A percentile compares a stretch with the other conserved stretches of the same genome.
Evolutionary conservation across 2,797 vertebrate genomes (phyloP).

Genomic region (Enteromius radiatus): DNA sequence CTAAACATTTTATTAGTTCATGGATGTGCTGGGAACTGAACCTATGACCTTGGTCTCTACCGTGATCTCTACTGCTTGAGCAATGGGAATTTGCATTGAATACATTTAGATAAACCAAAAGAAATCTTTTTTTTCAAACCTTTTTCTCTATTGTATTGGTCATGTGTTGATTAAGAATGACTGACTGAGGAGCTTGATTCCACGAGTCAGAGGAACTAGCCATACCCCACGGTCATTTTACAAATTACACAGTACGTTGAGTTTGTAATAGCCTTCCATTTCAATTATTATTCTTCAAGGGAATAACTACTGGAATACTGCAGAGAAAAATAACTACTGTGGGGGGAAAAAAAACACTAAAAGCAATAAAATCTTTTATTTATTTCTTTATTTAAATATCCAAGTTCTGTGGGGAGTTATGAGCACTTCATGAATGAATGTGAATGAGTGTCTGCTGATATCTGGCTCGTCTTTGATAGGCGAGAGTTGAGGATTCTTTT

Average conservation of each 20-base stretch:
- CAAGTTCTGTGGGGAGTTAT: not conserved
- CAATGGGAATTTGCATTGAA: not conserved
- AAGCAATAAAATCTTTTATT: not conserved
- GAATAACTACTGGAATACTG: not conserved
- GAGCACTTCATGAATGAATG: not conserved
- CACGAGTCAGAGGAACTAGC: slow-evolving; percentile 44
- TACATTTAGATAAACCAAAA: not conserved
- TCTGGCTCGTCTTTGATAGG: not conserved
- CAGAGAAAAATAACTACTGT: not conserved
- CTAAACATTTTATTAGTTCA: not conserved
- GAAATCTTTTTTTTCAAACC: not conserved
- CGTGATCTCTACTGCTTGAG: not conserved
- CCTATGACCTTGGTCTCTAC: not conserved
- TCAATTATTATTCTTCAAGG: slow-evolving; percentile 53
- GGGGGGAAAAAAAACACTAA: no score
- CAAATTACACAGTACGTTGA: slow-evolving; percentile 63
- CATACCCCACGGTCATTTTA: slow-evolving; percentile 64
- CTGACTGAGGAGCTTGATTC: slow-evolving; percentile 53
- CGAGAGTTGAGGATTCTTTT: not conserved
- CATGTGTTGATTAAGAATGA: slow-evolving; percentile 48
- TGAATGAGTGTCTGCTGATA: not conserved
- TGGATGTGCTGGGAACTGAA: not conserved
- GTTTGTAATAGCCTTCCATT: slow-evolving; percentile 58
- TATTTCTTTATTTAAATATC: not conserved
- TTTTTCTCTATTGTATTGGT: not conserved